Base-by-base conservation (phyloP, 2,888 invertebrate species). In the Hypsopygia costalis region DNA sequence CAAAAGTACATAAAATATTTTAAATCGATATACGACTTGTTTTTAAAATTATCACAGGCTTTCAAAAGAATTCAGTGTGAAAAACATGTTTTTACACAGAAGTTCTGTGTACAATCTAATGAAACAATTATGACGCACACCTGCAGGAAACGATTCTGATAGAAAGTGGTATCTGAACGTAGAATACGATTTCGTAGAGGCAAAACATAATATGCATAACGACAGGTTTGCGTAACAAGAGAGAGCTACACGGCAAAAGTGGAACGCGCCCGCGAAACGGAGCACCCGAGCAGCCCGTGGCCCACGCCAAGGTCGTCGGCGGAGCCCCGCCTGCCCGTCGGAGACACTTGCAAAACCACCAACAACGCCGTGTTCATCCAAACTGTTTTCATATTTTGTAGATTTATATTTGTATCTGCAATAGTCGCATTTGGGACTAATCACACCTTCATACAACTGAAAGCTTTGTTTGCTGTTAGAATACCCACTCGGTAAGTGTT, bases 181-280 rank as follows among this genome's bases (percentile, higher is more conserved):
- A 64, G 69, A 72, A 69, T 74, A 70, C 72, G 65, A 78, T 77
- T 80, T 72, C 65, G 70, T 72, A 58, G 73, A 79, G 64, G 70
- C 70, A 74, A 72, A 77, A 72, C 83, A 81, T 86, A 86, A 83
- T 79, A 83, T 80, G 78, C 85, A 83, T 85, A 83, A 86, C 82
- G 82, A 70, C 77, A 76, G 68, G 76, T 85, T 87, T 87, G 86
- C 87, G 87, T 85, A 87, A 87, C 77, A 81, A 86, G 86, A 87
- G 86, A 87, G 86, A 87, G 86, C 80, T 78, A 70, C 44, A 46
- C 46, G 66, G 68, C 68, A 64, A 72, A 85, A 86, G 85, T 86
- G 59, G 87, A 83, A 83, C 83, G 74, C 74, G 78, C 69, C 80
- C 80, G 81, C 81, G 71, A 83, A 81, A 78, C 80, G 58, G 70